Base-by-base conservation (phyloP, 1,140 invertebrate genomes). In the Melitaea cinxia region DNA sequence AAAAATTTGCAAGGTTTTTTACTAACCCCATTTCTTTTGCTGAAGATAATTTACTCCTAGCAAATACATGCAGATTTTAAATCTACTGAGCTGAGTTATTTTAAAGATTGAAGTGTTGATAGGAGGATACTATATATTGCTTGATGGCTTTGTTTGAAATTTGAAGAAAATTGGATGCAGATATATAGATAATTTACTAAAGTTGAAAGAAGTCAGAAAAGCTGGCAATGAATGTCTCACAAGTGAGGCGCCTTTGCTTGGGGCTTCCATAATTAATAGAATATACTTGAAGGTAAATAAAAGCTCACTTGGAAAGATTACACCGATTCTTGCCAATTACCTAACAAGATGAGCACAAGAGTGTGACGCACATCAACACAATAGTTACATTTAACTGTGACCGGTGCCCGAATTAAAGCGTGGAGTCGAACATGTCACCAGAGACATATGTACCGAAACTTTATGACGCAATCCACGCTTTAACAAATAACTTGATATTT, bases 341-440 rank as follows among this genome's bases (percentile, higher is more conserved):
- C 82, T 82, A 85, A 82, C 76, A 77, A 70, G 72, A 78, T 85
- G 85, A 89, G 85, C 85, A 88, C 81, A 85, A 85, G 77, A 85
- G 85, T 87, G 87, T 87, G 85, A 88, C 88, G 88, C 85, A 90
- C 84, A 90, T 83, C 81, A 86, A 90, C 78, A 90, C 83, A 83
- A 87, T 87, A 86, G 75, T 74, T 72, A 82, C 85, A 87, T 83
- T 79, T 79, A 73, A 83, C 78, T 70, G 73, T 72, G 75, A 75
- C 81, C 73, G 77, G 77, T 76, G 73, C 78, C 78, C 72, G 66
- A 70, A 66, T 63, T 71, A 68, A 74, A 74, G 72, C 58, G 65
- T 71, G 72, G 72, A 74, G 57, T 65, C 59, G 59, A 65, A 70
- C 59, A 60, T 65, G 62, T 70, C 62, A 70, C 62, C 53, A 53